Evolutionary conservation across 2,888 invertebrate species (phyloP), one percentile per base, ranked within the genome.

Genomic region (Cynaeus angustus): DNA sequence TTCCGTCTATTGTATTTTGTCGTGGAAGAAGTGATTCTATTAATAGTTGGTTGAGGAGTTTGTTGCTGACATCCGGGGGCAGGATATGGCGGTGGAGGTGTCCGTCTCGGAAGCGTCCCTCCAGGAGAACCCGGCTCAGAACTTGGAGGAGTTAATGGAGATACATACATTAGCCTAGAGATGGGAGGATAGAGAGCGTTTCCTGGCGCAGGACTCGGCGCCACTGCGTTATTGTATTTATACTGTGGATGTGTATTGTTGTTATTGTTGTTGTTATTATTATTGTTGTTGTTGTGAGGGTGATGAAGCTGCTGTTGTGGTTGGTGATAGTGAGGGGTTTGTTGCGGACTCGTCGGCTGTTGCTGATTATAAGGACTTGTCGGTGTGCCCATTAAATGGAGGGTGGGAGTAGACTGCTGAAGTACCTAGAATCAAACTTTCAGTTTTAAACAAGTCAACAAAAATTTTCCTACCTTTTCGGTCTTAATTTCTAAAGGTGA

Each of bases 1-100:
- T 98, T 98, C 83, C 97, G 89, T 75, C 98, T 88, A 87, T 98
- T 98, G 87, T 96, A 97, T 82, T 94, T 95, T 74, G 89, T 73
- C 80, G 82, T 61, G 82, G 84, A 21, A 82, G 85, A 26, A 83
- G 84, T 73, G 45, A 78, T 70, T 64, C 81, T 75, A 13, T 80
- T 74, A 66, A 79, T 75, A 33, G 79, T 65, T 45, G 76, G 75
- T 45, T 79, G 73, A 77, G 83, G 74, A 69, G 38, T 72, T 70
- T 75, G 76, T 58, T 79, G 81, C 59, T 80, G 82, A 75, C 82
- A 83, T 21, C 83, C 81, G 68, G 90, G 90, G 71, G 90, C 89
- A 67, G 91, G 92, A 84, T 93, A 93, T 12, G 93, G 93, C 59
- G 93, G 93, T 70, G 93, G 93, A 68, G 93, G 93, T 67, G 93